A percentile compares a stretch with the other conserved stretches of the same genome.
phyloP scores from a whole-genome alignment of 92 coral and sea anemone genomes.

The Plumapathes pennacea region DNA sequence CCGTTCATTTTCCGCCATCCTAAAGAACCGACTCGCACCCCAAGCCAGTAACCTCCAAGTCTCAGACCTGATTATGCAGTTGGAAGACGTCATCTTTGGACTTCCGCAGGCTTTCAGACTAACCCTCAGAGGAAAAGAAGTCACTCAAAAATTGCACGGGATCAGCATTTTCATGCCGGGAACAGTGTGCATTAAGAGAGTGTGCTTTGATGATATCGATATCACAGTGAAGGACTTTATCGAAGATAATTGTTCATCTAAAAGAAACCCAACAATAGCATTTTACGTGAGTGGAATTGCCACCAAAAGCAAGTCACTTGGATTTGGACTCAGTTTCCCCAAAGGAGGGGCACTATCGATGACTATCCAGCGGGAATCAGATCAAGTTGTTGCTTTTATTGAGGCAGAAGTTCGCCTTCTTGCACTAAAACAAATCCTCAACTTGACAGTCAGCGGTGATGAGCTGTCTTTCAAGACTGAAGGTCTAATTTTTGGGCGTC shows the following conservation, averaged over 20 bases:
- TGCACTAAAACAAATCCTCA: neutral
- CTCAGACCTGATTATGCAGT: slow-evolving; percentile 2
- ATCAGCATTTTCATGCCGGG: slow-evolving; percentile 4
- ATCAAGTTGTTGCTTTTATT: neutral
- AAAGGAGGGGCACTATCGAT: neutral
- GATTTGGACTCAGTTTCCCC: neutral
- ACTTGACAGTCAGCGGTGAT: slow-evolving; percentile 1
- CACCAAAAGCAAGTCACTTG: neutral
- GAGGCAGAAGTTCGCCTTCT: neutral
- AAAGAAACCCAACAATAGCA: neutral
- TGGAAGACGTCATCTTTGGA: slow-evolving; percentile 1
- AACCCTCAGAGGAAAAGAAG: neutral
- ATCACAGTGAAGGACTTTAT: slow-evolving; percentile 5
- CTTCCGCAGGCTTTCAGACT: slow-evolving; percentile 3
- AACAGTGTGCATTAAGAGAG: slow-evolving; percentile 6
- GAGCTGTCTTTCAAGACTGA: slow-evolving; percentile 3
- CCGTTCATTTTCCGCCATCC: too few species aligned
- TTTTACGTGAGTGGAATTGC: slow-evolving; percentile 1
- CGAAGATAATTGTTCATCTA: slow-evolving; percentile 1
- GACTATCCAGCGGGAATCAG: slow-evolving; percentile 7
- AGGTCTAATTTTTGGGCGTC: slow-evolving; percentile 1
- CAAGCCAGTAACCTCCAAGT: neutral
- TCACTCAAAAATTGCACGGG: slow-evolving; percentile 12
- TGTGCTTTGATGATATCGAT: slow-evolving; percentile 21
- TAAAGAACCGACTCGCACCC: neutral